Base-by-base conservation (phyloP, 2,797 vertebrate species). In the Sciaenops ocellatus region DNA sequence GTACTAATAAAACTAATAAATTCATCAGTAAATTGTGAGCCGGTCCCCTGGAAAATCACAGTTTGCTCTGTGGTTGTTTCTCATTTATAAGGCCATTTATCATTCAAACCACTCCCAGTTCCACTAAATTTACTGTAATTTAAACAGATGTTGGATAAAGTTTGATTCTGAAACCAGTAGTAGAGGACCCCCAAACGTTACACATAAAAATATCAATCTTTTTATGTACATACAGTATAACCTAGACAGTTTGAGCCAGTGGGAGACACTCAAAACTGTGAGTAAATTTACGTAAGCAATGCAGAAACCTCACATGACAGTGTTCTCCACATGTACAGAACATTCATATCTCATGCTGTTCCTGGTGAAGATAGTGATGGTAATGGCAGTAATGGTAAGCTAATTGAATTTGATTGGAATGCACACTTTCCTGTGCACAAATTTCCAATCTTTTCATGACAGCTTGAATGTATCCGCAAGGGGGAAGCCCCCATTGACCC, bases 331-430 rank as follows among this genome's bases (percentile, higher is more conserved):
- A 75, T 50, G 63, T 73, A 28, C 17, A 46, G 52, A 70, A 41
- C 66, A 50, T 26, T 79, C 57, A 41, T 22, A 51, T 76, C 72
- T 65, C 68, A 26, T 67, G 61, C 81, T 69, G 51, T 63, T 56
- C 57, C 55, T 73, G 68, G 47, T 85, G 50, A 81, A 72, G 69
- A 80, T 76, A 6, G 59, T 73, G 69, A 85, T 61, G 67, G 57
- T 88, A 87, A 90, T 89, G 84, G 70, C 65, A 79, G 48, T 76
- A 89, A 90, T 87, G 77, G 78, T 83, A 81, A 83, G 46, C 46
- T 42, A 78, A 84, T 74, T 54, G 56, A 73, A 86, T 83, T 38
- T 67, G 70, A 91, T 62, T 75, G 82, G 79, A 89, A 85, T 85
- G 61, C 59, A 71, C 18, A 20, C 26, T 47, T 69, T 63, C 69